Evolutionary conservation across 1,140 invertebrate genomes (phyloP).

Genomic region (Hylaeus anthracinus): DNA sequence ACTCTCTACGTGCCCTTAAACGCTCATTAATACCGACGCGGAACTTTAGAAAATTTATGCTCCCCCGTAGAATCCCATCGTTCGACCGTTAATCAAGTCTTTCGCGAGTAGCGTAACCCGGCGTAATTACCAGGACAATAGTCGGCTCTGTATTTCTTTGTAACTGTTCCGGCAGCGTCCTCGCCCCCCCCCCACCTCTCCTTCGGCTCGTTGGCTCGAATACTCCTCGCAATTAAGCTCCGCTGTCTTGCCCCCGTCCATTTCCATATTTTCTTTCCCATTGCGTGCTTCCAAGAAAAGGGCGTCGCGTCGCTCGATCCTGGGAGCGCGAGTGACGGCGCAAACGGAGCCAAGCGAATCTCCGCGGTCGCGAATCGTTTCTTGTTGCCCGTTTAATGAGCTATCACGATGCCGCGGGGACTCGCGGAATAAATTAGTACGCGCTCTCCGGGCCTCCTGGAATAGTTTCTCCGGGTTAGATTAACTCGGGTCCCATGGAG

Average conservation of each 20-base stretch:
- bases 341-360: constrained; percentile 12
- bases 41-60: neutral
- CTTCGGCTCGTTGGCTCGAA: constrained; percentile 23
- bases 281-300: constrained; percentile 44
- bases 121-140: constrained; percentile 70
- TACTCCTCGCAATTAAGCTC: constrained; percentile 64
- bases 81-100: constrained; percentile 24
- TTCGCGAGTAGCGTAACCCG: constrained; percentile 49
- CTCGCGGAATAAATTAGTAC: constrained; percentile 45
- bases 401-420: constrained; percentile 41
- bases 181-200: too few species aligned
- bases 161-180: constrained; percentile 55
- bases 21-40: constrained; percentile 17
- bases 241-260: constrained; percentile 45
- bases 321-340: constrained; percentile 18
- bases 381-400: constrained; percentile 47
- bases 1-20: constrained; percentile 15
- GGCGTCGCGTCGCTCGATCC: constrained; percentile 32
- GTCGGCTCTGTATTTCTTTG: constrained; percentile 62
- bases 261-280: constrained; percentile 73
- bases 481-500: neutral
- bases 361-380: constrained; percentile 38
- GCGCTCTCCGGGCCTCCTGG: neutral
- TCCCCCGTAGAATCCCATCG: neutral
- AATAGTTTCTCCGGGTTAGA: neutral